Evolutionary conservation across 2,113 vertebrate species (phyloP).

Genomic region (Alces alces): DNA sequence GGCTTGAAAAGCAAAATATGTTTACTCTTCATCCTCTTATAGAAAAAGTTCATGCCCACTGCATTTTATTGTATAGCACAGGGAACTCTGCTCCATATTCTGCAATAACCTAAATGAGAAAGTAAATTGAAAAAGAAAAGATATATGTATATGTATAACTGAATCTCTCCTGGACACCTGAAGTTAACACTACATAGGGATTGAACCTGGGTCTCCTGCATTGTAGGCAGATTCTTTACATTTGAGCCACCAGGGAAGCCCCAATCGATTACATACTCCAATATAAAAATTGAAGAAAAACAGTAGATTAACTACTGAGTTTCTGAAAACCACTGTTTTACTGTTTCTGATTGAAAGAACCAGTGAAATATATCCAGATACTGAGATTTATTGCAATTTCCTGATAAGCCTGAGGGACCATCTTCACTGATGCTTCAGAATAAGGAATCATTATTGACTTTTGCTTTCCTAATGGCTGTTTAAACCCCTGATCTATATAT

Average conservation of each 20-base stretch:
- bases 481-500: background rate
- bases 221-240: background rate
- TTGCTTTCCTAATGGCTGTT: background rate
- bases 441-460: background rate
- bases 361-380: background rate
- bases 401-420: background rate
- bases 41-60: background rate
- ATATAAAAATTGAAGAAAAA: background rate
- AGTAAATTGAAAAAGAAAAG: background rate
- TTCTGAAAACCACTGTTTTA: background rate
- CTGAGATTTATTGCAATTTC: background rate
- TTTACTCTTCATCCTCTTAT: background rate
- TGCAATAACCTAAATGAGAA: background rate
- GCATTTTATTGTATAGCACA: background rate
- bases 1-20: background rate
- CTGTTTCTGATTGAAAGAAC: background rate
- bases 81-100: background rate
- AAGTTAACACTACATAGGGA: background rate
- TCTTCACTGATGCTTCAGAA: background rate
- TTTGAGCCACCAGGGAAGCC: background rate
- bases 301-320: background rate
- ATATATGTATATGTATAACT: background rate
- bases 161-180: background rate
- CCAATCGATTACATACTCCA: background rate
- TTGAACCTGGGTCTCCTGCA: background rate